Base-by-base conservation (phyloP, 1,140 invertebrate species). In the Apocrypta bakeri region DNA sequence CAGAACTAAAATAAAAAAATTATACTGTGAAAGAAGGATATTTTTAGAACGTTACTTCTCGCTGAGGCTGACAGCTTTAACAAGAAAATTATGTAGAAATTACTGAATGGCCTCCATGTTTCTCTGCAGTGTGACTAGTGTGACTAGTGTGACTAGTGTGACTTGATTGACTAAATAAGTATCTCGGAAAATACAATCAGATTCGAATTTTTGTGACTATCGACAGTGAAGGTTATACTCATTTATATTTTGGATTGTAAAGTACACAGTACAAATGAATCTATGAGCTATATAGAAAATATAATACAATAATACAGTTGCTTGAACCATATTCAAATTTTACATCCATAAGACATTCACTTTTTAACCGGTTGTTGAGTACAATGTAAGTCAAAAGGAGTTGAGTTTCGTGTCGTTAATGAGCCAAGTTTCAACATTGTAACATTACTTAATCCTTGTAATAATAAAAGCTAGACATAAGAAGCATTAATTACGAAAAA, bases 151-250 rank as follows among this genome's bases (percentile, higher is more conserved):
- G 9, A 2, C 2, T 37, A 9, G 33, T 42, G 24, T 79, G 8
- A 72, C 42, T 33, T 81, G 33, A 42, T 81, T 29, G 48, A 72
- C 24, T 21, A 27, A 72, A 80, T 80, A 61, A 73, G 6, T 11
- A 73, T 27, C 37, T 0, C 24, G 37, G 74, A 24, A 40, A 40
- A 17, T 81, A 1, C 24, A 81, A 72, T 74, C 71, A 80, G 17
- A 63, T n/a, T 79, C 61, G 27, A 29, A 31, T 63, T 80, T 63
- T 63, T n/a, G n/a, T n/a, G 42, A 37, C n/a, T 61, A 73, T 63
- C 73, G 31, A 63, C 27, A 6, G 6, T 37, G 42, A 73, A 37
- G 29, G 56, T 73, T 21, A 56, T 14, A 31, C 8, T 29, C 63
- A 66, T 29, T 66, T 66, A 27, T 24, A 56, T n/a, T n/a, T n/a